Percentiles rank a stretch among this genome's conserved stretches.
These are phyloP conservation scores for Cheilinus undulatus DNA, from an alignment of 2,113 vertebrate species.

Conservation along the genomic window DNA sequence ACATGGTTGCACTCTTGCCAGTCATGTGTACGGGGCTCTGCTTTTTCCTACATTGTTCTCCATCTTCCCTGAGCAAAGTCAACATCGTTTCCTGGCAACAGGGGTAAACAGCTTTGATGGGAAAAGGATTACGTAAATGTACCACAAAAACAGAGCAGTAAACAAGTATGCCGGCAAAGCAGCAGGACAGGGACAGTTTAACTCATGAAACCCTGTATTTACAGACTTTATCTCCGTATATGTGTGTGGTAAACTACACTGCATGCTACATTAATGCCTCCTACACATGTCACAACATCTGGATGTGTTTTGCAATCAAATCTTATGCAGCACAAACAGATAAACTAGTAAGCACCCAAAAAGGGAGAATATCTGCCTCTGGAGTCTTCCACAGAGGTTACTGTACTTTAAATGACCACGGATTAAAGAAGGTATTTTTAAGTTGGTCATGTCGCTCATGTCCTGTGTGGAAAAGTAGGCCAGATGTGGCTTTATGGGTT, in stretches of 20 bases:
- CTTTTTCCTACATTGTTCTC: neutral
- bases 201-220: neutral
- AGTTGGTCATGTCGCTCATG: conserved; percentile 36
- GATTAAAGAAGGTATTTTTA: conserved; percentile 21
- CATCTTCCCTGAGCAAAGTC: neutral
- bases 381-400: neutral
- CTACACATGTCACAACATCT: conserved; percentile 18
- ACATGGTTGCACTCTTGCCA: neutral
- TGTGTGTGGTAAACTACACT: neutral
- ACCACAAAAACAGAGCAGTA: conserved; percentile 22
- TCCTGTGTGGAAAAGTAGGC: conserved; percentile 28
- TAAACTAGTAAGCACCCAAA: neutral
- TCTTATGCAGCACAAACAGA: neutral
- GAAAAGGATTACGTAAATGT: conserved; percentile 34
- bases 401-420: neutral
- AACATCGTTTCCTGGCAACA: conserved; percentile 14
- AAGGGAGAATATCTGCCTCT: neutral
- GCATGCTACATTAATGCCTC: neutral
- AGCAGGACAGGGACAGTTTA: neutral
- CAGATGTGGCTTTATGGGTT: conserved; percentile 59
- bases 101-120: conserved; percentile 52
- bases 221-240: neutral
- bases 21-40: conserved; percentile 17
- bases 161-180: conserved; percentile 33
- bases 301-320: conserved; percentile 19